phyloP scores from a whole-genome alignment of 2,113 vertebrate species.

The Aramus guarauna region DNA sequence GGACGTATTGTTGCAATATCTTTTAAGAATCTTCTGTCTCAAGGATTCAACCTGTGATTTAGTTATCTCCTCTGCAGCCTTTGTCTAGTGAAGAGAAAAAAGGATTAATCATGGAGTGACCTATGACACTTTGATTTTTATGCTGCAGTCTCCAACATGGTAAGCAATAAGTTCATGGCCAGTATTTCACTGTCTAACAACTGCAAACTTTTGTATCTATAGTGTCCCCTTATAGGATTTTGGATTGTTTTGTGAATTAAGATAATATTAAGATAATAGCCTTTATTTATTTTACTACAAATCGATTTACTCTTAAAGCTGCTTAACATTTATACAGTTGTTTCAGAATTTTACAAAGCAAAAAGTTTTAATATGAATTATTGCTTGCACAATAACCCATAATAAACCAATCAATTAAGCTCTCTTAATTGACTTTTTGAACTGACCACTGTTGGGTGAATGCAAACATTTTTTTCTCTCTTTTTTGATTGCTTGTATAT shows the following conservation, averaged over 20 bases:
- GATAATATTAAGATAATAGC: background rate
- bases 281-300: background rate
- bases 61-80: background rate
- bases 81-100: background rate
- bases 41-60: background rate
- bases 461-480: background rate
- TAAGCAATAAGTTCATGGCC: background rate
- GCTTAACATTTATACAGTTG: background rate
- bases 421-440: background rate
- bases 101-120: background rate
- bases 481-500: background rate
- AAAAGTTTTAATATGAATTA: background rate
- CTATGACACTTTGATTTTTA: background rate
- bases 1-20: background rate
- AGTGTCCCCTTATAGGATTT: background rate
- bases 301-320: background rate
- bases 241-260: background rate
- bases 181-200: background rate
- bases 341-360: background rate
- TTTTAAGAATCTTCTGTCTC: background rate
- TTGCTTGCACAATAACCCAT: background rate
- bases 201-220: background rate
- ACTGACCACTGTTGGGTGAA: background rate
- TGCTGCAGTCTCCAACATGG: background rate
- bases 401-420: background rate